These are phyloP conservation scores for Mamestra configurata DNA, from an alignment of 1,140 invertebrate species.

Conservation along the genomic window DNA sequence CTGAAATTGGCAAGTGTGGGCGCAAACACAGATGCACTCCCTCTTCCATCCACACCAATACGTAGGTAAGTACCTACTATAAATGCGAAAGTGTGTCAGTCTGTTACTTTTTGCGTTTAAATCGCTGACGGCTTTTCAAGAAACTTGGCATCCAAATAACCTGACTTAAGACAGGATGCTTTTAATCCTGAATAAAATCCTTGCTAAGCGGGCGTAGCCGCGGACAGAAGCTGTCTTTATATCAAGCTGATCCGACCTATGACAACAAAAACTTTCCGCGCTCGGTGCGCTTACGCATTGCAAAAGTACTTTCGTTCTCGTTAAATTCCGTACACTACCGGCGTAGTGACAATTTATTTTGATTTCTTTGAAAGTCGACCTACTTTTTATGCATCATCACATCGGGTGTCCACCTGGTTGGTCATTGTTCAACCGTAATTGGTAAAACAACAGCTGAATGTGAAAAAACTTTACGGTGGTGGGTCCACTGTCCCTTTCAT, in stretches of 20 bases:
- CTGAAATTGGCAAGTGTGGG: too few relatives aligned
- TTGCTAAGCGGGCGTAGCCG: too few relatives aligned
- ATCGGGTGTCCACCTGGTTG: constrained; percentile 35
- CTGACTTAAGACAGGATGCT: too few relatives aligned
- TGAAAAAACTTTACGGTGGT: neutral
- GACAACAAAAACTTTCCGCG: neutral
- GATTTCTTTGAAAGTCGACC: constrained; percentile 48
- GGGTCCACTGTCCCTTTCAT: neutral
- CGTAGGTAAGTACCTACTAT: too few relatives aligned
- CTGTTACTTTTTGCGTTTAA: too few relatives aligned
- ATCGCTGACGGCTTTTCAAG: too few relatives aligned
- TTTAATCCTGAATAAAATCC: too few relatives aligned
- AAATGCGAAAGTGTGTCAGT: too few relatives aligned
- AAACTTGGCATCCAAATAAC: too few relatives aligned
- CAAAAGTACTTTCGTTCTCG: constrained; percentile 21
- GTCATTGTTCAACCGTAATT: constrained; percentile 3
- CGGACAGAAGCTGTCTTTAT: too few relatives aligned
- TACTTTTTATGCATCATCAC: constrained; percentile 43
- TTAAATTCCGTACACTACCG: constrained; percentile 13
- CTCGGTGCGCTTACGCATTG: neutral
- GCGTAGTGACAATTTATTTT: constrained; percentile 40
- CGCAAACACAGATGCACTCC: too few relatives aligned
- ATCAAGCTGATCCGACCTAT: neutral
- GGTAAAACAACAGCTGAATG: constrained; percentile 15
- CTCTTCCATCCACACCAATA: too few relatives aligned